These are phyloP conservation scores for Peromyscus maniculatus DNA, from an alignment of 2,113 vertebrate genomes.

Conservation along the genomic window DNA sequence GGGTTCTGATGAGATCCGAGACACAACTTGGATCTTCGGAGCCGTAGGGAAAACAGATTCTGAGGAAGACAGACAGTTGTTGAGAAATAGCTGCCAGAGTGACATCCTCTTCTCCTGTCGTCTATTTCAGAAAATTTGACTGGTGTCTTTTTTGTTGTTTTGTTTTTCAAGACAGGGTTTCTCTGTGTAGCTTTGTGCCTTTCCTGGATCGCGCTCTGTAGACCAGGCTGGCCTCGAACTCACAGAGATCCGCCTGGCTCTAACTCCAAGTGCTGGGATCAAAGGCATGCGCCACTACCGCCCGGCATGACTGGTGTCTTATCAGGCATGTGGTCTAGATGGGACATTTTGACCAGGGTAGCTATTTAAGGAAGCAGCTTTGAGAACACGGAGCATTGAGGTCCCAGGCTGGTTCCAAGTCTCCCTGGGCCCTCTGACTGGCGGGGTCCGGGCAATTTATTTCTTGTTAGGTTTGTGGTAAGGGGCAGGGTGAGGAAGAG, in stretches of 20 bases:
- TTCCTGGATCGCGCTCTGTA: too few relatives aligned
- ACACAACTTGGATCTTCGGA: neutral
- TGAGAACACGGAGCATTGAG: neutral
- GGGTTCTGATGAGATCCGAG: neutral
- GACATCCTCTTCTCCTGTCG: neutral
- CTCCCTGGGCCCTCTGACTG: neutral
- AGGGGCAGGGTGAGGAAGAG: neutral
- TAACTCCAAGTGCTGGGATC: too few relatives aligned
- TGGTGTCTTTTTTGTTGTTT: neutral
- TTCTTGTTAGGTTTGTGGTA: neutral
- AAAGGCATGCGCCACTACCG: too few relatives aligned
- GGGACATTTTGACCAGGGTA: neutral
- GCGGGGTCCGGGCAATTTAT: too few relatives aligned
- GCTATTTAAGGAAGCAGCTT: neutral
- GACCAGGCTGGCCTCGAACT: too few relatives aligned
- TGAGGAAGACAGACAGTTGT: neutral
- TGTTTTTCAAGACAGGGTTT: too few relatives aligned
- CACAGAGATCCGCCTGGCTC: too few relatives aligned
- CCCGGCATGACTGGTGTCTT: neutral
- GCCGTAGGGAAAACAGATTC: neutral
- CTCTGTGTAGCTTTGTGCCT: too few relatives aligned
- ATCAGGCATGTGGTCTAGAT: neutral
- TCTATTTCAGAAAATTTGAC: neutral
- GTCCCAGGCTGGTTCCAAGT: neutral
- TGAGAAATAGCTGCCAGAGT: neutral